Evolutionary conservation across 1,140 invertebrate genomes (phyloP), one percentile per base, ranked within the genome.

Genomic region (Portunus trituberculatus): DNA sequence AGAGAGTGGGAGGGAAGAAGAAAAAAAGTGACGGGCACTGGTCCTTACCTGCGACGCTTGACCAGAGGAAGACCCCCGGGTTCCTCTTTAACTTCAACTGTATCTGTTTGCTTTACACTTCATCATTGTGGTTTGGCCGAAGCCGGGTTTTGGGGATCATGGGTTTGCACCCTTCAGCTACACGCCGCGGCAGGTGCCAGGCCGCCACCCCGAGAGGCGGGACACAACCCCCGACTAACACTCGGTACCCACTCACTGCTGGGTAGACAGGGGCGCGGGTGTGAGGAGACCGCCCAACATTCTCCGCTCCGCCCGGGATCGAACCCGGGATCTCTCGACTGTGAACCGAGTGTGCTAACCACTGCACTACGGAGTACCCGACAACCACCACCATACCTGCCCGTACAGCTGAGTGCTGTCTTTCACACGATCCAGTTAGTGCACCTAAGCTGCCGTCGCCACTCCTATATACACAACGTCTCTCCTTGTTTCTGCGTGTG

Each of bases 61-160:
- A 39, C 39, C 39, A 39, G 39, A 39, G 39, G 39, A 6, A 39
- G 39, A 39, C 39, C 39, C 39, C 39, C 39, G 39, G 39, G 39
- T 39, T 6, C 39, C 39, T 39, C 39, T 39, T 2, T 39, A 2
- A 6, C 6, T 39, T 39, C 39, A 39, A 39, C 39, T 39, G 1
- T 39, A 6, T 39, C 6, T 39, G 39, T 39, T 39, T 39, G 1
- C 1, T 39, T 39, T n/a, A n/a, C n/a, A n/a, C n/a, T n/a, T n/a
- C n/a, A n/a, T 39, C 39, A 39, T 59, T 4, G 52, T 59, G 52
- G 86, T 88, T 39, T 88, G 86, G 31, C 86, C 45, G 28, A 39
- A 88, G 31, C 12, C 45, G n/a, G 86, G 67, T 76, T 76, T 76
- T 76, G 67, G 67, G 67, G 67, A n/a, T n/a, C 67, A 76, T 76